Evolutionary conservation across 2,113 vertebrate species (phyloP).

Genomic region (Phylloscopus trochiloides): DNA sequence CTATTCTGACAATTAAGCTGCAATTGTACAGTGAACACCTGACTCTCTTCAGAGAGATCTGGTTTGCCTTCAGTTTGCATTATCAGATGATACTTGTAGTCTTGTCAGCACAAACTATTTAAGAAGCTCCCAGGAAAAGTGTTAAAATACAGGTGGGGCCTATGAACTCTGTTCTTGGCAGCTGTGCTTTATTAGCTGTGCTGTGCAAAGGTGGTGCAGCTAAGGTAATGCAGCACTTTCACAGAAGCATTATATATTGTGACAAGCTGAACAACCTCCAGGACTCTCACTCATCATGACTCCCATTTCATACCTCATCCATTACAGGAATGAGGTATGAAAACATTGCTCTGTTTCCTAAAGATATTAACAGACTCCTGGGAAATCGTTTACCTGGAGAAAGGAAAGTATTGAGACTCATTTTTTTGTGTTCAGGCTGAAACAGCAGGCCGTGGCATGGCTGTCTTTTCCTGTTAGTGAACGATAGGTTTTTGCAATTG

Average conservation of each 20-base stretch:
- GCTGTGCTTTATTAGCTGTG: slow-evolving; percentile 6
- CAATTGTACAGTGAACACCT: background rate
- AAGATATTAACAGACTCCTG: slow-evolving; percentile 24
- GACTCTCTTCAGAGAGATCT: background rate
- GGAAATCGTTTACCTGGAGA: slow-evolving; percentile 8
- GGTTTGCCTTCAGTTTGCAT: slow-evolving; percentile 3
- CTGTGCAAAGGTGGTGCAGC: background rate
- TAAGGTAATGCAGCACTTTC: slow-evolving; percentile 20
- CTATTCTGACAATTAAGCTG: background rate
- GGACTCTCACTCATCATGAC: slow-evolving; percentile 10
- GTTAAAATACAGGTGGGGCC: slow-evolving; percentile 4
- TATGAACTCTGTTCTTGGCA: slow-evolving; percentile 6
- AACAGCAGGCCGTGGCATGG: background rate
- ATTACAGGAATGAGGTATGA: slow-evolving; percentile 13
- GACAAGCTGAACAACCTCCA: slow-evolving; percentile 18
- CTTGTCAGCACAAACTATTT: slow-evolving; percentile 27
- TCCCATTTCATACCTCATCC: slow-evolving; percentile 19
- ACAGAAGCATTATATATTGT: slow-evolving; percentile 3
- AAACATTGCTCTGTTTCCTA: slow-evolving; percentile 36
- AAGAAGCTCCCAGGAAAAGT: slow-evolving; percentile 15
- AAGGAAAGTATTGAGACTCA: background rate
- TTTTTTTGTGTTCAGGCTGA: background rate
- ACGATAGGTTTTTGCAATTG: background rate
- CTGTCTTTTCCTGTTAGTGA: background rate
- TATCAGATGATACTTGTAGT: background rate